phyloP scores from a whole-genome alignment of 1,140 invertebrate genomes.

The Papilio polytes region DNA sequence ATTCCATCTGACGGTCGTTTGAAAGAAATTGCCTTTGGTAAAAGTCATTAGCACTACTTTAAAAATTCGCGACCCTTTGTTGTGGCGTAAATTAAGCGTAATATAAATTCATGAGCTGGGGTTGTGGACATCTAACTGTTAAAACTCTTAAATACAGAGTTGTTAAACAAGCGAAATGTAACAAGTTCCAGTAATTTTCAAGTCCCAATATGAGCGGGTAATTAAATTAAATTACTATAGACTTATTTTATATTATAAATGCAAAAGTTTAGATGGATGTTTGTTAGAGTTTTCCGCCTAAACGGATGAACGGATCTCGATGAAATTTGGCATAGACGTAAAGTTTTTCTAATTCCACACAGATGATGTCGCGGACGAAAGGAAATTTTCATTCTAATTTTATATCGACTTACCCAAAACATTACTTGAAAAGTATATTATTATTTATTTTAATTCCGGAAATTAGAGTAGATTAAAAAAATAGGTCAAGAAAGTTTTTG shows the following conservation, averaged over 20 bases:
- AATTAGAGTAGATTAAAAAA: too few species aligned
- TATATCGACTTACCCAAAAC: background rate
- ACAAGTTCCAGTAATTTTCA: background rate
- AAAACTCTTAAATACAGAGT: background rate
- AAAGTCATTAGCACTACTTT: constrained; percentile 19
- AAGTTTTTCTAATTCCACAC: too few species aligned
- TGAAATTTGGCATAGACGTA: too few species aligned
- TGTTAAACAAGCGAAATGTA: background rate
- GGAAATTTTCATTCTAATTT: background rate
- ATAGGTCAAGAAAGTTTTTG: background rate
- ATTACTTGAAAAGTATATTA: too few species aligned
- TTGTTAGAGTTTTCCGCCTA: too few species aligned
- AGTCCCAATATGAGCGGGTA: background rate
- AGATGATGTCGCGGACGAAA: too few species aligned
- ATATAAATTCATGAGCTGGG: constrained; percentile 18
- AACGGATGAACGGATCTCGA: too few species aligned
- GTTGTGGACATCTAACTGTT: background rate
- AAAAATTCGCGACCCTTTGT: constrained; percentile 12
- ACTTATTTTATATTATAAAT: too few species aligned
- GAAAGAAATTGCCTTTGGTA: background rate
- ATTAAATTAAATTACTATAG: too few species aligned
- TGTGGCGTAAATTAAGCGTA: background rate
- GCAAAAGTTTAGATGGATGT: too few species aligned
- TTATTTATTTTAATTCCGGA: too few species aligned
- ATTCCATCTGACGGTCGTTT: background rate